Conservation (phyloP, 2,113 vertebrate species). For the Alouatta palliata region DNA sequence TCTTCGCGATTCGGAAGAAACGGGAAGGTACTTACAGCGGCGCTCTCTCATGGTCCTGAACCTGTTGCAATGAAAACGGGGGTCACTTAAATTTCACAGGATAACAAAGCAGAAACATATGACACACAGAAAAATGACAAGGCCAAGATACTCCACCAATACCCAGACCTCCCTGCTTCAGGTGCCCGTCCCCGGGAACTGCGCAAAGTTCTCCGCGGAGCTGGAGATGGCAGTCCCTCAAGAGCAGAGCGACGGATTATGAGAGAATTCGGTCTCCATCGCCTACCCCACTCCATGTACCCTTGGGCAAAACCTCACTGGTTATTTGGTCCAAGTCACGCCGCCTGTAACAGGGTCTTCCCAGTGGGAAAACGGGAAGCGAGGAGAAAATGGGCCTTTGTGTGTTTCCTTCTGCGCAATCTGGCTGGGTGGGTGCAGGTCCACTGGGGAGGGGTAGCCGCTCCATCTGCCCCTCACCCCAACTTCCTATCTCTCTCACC, state of each 20-base stretch:
- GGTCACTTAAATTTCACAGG: slow-evolving; percentile 79
- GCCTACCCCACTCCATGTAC: background rate
- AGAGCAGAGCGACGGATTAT: background rate
- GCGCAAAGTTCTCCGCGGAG: slow-evolving; percentile 43
- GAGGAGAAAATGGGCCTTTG: slow-evolving; percentile 77
- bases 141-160: slow-evolving; percentile 39
- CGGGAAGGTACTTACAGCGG: slow-evolving; percentile 83
- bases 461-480: slow-evolving; percentile 48
- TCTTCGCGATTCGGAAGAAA: slow-evolving; percentile 62
- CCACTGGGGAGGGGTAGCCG: background rate
- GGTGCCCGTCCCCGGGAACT: slow-evolving; percentile 20
- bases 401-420: slow-evolving; percentile 43
- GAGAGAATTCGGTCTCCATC: background rate
- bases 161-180: slow-evolving; percentile 40
- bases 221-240: background rate
- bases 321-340: background rate
- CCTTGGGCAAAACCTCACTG: slow-evolving; percentile 44
- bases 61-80: slow-evolving; percentile 87
- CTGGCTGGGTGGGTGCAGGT: background rate
- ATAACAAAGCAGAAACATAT: slow-evolving; percentile 44
- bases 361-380: slow-evolving; percentile 32
- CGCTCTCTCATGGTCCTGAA: slow-evolving; percentile 76
- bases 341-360: slow-evolving; percentile 48
- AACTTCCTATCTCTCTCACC: background rate
- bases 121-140: slow-evolving; percentile 51